phyloP scores from a whole-genome alignment of 2,113 vertebrate species.

The Carlito syrichta region DNA sequence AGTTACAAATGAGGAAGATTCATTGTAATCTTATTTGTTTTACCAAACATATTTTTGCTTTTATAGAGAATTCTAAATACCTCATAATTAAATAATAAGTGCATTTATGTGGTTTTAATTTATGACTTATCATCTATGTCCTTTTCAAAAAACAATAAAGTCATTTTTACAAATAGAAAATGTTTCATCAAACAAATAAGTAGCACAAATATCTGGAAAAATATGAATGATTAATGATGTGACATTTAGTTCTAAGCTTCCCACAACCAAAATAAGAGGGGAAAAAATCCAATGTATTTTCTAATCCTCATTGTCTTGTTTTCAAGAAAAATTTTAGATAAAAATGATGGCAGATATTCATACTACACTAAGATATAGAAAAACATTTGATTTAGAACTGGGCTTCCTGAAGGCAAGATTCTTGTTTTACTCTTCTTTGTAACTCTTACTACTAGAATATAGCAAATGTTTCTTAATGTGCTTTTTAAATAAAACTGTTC shows the following conservation, averaged over 20 bases:
- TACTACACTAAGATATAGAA: background rate
- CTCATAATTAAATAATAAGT: conserved; percentile 5
- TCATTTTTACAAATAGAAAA: background rate
- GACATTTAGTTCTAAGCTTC: background rate
- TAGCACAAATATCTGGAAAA: background rate
- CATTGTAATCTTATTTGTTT: background rate
- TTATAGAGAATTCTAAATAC: background rate
- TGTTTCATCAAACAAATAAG: background rate
- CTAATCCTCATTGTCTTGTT: background rate
- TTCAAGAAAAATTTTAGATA: conserved; percentile 11
- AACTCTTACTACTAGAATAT: background rate
- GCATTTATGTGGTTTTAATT: background rate
- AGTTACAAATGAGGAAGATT: background rate
- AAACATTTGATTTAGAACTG: background rate
- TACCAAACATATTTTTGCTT: conserved; percentile 20
- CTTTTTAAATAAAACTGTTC: background rate
- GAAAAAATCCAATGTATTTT: background rate
- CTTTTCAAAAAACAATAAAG: conserved; percentile 9
- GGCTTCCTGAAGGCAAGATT: background rate
- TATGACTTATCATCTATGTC: background rate
- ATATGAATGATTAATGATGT: background rate
- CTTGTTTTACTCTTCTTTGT: background rate
- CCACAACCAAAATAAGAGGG: background rate
- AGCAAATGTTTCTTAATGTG: background rate
- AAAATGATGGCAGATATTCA: background rate